A percentile compares a stretch with the other conserved stretches of the same genome.
These are phyloP conservation scores for Mastomys natalensis DNA, from an alignment of 2,113 vertebrate genomes.

Conservation along the genomic window DNA sequence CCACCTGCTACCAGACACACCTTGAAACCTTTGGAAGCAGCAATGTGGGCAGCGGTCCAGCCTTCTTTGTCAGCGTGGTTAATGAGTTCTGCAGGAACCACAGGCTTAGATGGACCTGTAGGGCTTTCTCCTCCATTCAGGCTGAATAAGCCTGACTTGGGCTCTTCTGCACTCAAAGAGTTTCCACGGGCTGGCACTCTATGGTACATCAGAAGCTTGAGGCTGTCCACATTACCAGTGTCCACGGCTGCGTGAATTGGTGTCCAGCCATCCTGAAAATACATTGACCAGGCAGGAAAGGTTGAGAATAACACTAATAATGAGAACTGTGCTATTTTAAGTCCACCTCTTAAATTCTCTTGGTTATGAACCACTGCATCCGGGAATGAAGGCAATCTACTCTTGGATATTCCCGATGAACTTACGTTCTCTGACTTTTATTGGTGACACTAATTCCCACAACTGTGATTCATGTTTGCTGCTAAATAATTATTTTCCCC, in stretches of 20 bases:
- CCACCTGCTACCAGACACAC: slow-evolving; percentile 83
- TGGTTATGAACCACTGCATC: slow-evolving; percentile 25
- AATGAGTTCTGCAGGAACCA: slow-evolving; percentile 89
- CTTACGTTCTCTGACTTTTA: neutral
- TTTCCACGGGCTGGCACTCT: slow-evolving; percentile 62
- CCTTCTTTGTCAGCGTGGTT: slow-evolving; percentile 94
- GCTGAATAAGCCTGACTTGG: slow-evolving; percentile 63
- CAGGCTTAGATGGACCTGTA: slow-evolving; percentile 76
- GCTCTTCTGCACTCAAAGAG: slow-evolving; percentile 70
- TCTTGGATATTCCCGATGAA: neutral
- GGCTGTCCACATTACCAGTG: slow-evolving; percentile 91
- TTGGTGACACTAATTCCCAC: neutral
- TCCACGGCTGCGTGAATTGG: slow-evolving; percentile 92
- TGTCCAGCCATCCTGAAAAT: slow-evolving; percentile 93
- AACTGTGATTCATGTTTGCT: neutral
- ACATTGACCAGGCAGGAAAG: slow-evolving; percentile 42
- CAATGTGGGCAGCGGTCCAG: slow-evolving; percentile 96
- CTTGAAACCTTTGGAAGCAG: slow-evolving; percentile 96
- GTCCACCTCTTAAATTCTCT: slow-evolving; percentile 27
- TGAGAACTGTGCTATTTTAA: slow-evolving; percentile 14
- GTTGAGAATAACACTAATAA: neutral
- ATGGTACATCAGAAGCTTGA: slow-evolving; percentile 92
- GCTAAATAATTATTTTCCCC: neutral
- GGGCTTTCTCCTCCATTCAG: slow-evolving; percentile 79
- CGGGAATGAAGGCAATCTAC: neutral